These are phyloP conservation scores for Miniopterus natalensis DNA, from an alignment of 2,113 vertebrate species.

Conservation along the genomic window DNA sequence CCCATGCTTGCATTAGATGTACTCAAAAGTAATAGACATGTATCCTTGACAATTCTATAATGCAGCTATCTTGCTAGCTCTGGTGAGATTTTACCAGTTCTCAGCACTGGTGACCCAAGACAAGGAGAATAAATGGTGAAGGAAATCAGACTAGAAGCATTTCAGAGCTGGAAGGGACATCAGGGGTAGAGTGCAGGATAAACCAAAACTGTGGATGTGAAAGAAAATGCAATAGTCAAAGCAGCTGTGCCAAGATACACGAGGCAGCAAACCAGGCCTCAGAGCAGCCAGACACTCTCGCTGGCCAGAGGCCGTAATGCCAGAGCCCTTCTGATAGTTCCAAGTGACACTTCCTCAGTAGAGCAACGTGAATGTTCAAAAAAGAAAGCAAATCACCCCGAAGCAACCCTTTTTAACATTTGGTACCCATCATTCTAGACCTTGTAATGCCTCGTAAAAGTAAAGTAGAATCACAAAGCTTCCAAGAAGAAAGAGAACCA, in stretches of 20 bases:
- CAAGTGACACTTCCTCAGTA: neutral
- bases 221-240: neutral
- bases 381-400: neutral
- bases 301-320: no score
- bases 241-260: neutral
- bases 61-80: neutral
- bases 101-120: neutral
- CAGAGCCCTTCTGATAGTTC: neutral
- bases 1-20: no score
- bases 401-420: neutral
- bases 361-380: neutral
- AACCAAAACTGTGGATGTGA: neutral
- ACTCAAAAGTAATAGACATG: neutral
- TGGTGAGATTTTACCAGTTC: neutral
- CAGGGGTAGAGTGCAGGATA: neutral
- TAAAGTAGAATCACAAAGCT: neutral
- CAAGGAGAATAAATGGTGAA: neutral
- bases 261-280: neutral
- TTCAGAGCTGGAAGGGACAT: neutral
- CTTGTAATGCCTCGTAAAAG: neutral
- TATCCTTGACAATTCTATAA: neutral
- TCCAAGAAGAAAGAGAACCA: neutral
- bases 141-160: neutral
- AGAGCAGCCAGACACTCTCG: neutral
- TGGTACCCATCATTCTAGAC: neutral